Conservation (phyloP, 2,113 vertebrate species). For the Varanus salvator region DNA sequence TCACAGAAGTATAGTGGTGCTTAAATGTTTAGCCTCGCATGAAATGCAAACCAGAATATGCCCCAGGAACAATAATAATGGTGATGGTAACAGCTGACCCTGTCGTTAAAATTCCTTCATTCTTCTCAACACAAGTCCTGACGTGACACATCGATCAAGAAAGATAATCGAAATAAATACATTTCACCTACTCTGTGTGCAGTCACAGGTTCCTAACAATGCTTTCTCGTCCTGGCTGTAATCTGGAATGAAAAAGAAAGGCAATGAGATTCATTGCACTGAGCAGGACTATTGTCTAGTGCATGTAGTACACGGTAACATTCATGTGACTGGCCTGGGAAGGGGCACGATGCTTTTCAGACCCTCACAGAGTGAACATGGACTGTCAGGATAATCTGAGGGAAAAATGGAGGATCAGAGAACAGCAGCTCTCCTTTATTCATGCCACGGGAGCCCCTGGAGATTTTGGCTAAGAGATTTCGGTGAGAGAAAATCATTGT, state of each 20-base stretch:
- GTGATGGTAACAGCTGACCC: neutral
- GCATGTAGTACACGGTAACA: neutral
- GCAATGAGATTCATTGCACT: neutral
- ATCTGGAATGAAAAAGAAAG: conserved; percentile 78
- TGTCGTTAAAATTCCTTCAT: neutral
- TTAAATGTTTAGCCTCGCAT: neutral
- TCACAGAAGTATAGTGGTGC: neutral
- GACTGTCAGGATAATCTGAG: neutral
- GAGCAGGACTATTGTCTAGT: neutral
- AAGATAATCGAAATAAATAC: accelerated
- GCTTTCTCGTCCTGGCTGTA: conserved; percentile 96
- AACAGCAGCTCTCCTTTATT: neutral
- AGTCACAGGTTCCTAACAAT: conserved; percentile 92
- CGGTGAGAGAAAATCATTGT: neutral
- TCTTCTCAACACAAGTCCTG: neutral
- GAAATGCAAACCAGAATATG: neutral
- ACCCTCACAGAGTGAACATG: neutral
- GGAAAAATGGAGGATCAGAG: neutral
- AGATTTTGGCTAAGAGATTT: neutral
- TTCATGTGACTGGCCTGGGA: neutral
- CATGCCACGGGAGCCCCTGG: neutral
- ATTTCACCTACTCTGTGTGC: conserved; percentile 84
- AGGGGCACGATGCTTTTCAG: neutral
- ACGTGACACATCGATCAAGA: neutral
- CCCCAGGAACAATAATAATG: neutral